phyloP scores from a whole-genome alignment of 2,113 vertebrate species.

The Gnathonemus echidnorhynchus region DNA sequence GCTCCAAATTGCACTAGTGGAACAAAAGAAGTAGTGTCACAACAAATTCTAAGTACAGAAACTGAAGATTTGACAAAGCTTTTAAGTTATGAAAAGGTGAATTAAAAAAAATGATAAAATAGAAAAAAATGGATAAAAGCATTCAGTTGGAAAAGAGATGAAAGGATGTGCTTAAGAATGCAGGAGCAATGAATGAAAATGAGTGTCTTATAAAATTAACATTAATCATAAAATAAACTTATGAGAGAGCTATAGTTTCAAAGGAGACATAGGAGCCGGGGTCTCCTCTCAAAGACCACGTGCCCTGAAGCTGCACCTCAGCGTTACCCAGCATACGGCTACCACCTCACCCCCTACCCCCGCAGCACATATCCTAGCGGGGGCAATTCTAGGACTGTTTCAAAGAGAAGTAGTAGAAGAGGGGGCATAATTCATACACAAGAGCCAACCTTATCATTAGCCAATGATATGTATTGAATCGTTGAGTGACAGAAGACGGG shows the following conservation, averaged over 20 bases:
- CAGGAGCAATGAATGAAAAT: not conserved
- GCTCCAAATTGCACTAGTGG: not conserved
- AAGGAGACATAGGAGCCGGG: not conserved
- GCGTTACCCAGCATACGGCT: not conserved
- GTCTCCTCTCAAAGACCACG: not conserved
- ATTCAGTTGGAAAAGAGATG: not conserved
- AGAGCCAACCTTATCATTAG: not conserved
- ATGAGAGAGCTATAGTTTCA: not conserved
- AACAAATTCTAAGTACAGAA: not conserved
- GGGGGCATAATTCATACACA: not conserved
- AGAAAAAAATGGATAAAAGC: not conserved
- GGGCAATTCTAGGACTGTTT: not conserved
- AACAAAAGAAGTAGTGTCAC: not conserved
- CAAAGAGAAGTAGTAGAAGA: not conserved
- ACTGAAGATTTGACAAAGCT: not conserved
- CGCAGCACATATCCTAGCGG: not conserved
- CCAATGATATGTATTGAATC: not conserved
- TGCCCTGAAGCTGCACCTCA: not conserved
- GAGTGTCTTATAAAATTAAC: not conserved
- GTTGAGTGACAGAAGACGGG: not conserved
- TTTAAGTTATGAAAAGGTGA: not conserved
- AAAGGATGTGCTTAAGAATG: not conserved
- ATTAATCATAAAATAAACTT: not conserved
- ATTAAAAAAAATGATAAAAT: not conserved
- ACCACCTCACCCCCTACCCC: not conserved